Base-by-base conservation (phyloP, 1,140 invertebrate genomes). In the Asbolus verrucosus region DNA sequence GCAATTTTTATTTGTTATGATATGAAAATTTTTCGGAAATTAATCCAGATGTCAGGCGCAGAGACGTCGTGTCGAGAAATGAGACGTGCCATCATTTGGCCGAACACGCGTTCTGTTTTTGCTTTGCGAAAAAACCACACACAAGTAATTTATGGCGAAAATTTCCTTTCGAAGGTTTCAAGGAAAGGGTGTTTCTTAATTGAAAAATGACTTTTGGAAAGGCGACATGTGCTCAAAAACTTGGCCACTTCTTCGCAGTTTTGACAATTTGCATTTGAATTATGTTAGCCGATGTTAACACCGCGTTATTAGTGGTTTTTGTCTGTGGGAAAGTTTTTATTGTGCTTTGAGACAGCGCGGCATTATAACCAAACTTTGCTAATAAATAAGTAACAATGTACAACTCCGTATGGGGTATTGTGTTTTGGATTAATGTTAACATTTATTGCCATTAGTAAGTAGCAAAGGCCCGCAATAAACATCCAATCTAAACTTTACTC, bases 191-290 rank as follows among this genome's bases (percentile, higher is more conserved):
- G 46, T 24, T 54, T 54, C 46, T 24, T 54, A 27, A 54, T 54
- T 54, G 46, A 54, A 54, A 54, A 54, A 54, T 54, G 19, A 27
- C 21, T 54, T 11, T 11, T 24, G 19, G 41, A 41, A 41, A 41
- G 16, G 41, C 46, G 46, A 27, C 46, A 54, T 54, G 46, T 54
- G 46, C 46, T 54, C 46, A 54, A 27, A 16, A 54, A 54, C 46
- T 54, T 21, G 21, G n/a, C 9, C 24, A 38, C 15, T 14, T n/a
- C n/a, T n/a, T n/a, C n/a, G n/a, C 13, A 11, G 2, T 54, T 54
- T 54, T 54, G 46, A 54, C 46, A 62, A 63, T 63, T 63, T 63
- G 39, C 61, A 63, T 63, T 63, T 63, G 33, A 63, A 62, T 62
- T 62, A 62, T 62, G 60, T 62, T 8, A 36, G n/a, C 21, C 21